Evolutionary conservation across 1,140 invertebrate genomes (phyloP).

Genomic region (Pachypsylla venusta): DNA sequence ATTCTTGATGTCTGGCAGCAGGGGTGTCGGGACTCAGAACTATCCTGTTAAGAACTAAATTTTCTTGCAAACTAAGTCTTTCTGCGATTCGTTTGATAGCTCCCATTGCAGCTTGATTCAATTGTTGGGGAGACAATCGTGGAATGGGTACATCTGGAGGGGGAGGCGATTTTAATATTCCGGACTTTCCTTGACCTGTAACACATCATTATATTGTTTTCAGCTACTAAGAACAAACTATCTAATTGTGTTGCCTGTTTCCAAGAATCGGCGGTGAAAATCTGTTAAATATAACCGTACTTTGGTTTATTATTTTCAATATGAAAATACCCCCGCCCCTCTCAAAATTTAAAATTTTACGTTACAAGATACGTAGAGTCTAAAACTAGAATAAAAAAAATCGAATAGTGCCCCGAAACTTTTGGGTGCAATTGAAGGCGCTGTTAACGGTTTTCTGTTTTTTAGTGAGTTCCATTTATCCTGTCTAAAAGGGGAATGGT

Average conservation of each 20-base stretch:
- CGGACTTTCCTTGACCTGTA: conserved; percentile 18
- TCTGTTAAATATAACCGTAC: too few species aligned
- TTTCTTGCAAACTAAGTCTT: conserved; percentile 22
- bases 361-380: too few species aligned
- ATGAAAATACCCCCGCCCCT: too few species aligned
- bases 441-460: too few species aligned
- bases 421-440: too few species aligned
- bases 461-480: too few species aligned
- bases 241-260: not conserved
- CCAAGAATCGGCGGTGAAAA: too few species aligned
- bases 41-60: conserved; percentile 27
- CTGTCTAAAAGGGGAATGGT: too few species aligned
- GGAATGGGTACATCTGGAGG: conserved; percentile 29
- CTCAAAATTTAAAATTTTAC: too few species aligned
- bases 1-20: conserved; percentile 31
- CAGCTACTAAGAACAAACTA: not conserved
- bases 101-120: conserved; percentile 24
- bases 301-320: too few species aligned
- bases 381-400: too few species aligned
- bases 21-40: conserved; percentile 28
- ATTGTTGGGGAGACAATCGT: conserved; percentile 26
- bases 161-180: conserved; percentile 29
- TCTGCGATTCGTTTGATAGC: conserved; percentile 25
- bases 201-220: not conserved
- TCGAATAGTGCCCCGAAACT: too few species aligned